Percentiles rank a stretch among this genome's conserved stretches.
These are phyloP conservation scores for Zingel zingel DNA, from an alignment of 2,113 vertebrate species.

Conservation along the genomic window DNA sequence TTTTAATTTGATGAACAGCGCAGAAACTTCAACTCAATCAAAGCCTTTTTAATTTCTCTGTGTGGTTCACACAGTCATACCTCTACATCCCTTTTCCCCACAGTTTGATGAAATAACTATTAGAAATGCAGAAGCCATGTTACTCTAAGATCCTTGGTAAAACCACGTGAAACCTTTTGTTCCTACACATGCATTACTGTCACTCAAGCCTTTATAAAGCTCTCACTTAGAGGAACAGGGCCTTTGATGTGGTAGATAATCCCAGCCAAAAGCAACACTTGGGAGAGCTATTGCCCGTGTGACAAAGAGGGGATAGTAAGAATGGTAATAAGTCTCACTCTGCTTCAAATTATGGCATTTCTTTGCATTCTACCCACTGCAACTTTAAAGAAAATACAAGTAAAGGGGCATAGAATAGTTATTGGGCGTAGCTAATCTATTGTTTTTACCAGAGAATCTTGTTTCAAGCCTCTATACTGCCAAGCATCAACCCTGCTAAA, in stretches of 20 bases:
- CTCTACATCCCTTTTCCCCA: background rate
- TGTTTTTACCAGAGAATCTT: background rate
- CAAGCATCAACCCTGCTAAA: background rate
- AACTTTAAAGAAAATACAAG: background rate
- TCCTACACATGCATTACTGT: conserved; percentile 27
- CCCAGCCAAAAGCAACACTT: conserved; percentile 40
- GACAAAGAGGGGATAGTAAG: no score
- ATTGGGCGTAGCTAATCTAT: background rate
- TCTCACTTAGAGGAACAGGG: conserved; percentile 11
- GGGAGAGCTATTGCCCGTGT: background rate
- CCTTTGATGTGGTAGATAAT: conserved; percentile 48
- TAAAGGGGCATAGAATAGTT: background rate
- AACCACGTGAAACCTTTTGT: conserved; percentile 31
- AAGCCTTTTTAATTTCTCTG: background rate
- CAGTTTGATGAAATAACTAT: conserved; percentile 17
- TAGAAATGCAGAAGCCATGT: background rate
- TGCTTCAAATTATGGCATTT: no score
- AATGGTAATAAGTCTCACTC: no score
- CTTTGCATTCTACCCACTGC: no score
- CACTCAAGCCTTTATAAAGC: conserved; percentile 27
- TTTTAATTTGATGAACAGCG: background rate
- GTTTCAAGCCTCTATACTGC: conserved; percentile 3
- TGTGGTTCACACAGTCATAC: background rate
- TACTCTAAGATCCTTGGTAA: background rate
- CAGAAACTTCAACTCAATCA: background rate